Evolutionary conservation across 1,140 invertebrate species (phyloP).

Genomic region (Aporrectodea caliginosa): DNA sequence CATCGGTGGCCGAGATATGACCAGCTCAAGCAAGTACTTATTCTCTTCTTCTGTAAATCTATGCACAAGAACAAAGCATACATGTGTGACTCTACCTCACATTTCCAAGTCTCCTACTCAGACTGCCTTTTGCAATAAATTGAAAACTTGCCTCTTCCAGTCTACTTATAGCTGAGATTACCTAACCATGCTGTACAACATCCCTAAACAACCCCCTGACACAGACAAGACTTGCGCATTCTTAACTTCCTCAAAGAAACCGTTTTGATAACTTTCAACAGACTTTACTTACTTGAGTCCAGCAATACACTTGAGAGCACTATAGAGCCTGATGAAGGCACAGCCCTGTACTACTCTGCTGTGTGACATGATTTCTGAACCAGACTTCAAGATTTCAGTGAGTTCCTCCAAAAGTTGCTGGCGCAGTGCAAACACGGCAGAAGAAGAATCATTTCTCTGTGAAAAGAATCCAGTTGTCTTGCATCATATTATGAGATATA

Average conservation of each 20-base stretch:
- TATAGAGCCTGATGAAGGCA: conserved; percentile 77
- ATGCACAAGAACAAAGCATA: conserved; percentile 39
- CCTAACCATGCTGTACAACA: too few species aligned
- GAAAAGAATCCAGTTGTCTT: too few species aligned
- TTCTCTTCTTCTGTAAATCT: conserved; percentile 91
- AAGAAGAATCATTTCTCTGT: conserved; percentile 67
- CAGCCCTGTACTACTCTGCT: conserved; percentile 73
- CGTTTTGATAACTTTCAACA: too few species aligned
- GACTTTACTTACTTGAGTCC: conserved; percentile 80
- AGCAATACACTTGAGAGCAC: conserved; percentile 85
- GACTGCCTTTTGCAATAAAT: too few species aligned
- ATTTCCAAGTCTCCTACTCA: too few species aligned
- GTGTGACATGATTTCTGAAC: conserved; percentile 61
- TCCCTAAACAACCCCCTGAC: too few species aligned
- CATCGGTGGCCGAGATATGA: conserved; percentile 84
- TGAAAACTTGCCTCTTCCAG: too few species aligned
- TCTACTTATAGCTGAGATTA: too few species aligned
- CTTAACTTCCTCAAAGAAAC: too few species aligned
- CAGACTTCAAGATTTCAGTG: conserved; percentile 59
- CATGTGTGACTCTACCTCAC: too few species aligned
- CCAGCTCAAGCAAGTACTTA: conserved; percentile 71
- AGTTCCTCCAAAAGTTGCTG: conserved; percentile 72
- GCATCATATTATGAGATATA: too few species aligned
- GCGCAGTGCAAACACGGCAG: conserved; percentile 70
- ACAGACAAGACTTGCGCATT: too few species aligned